Percentiles rank a stretch among this genome's conserved stretches.
Evolutionary conservation across 2,797 vertebrate genomes (phyloP).

Genomic region (Coendou prehensilis): DNA sequence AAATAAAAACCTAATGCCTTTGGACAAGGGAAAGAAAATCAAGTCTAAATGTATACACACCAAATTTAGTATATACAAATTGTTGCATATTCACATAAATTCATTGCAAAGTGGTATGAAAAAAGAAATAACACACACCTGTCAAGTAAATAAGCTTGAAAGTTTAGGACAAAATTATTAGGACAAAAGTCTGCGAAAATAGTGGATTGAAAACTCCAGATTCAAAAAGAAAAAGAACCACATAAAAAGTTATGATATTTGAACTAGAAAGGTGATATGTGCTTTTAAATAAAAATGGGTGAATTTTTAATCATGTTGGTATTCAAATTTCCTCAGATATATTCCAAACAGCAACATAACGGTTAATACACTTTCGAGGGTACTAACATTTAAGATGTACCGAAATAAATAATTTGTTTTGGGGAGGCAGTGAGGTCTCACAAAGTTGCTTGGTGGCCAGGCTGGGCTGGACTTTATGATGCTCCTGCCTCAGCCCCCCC

Average conservation of each 20-base stretch:
- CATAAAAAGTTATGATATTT: not conserved
- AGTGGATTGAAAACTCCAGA: not conserved
- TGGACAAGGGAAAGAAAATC: not conserved
- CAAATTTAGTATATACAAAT: not conserved
- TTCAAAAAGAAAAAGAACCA: not conserved
- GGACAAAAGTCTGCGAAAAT: not conserved
- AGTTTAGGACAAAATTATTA: not conserved
- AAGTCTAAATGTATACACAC: not conserved
- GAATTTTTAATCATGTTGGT: not conserved
- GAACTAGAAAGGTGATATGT: not conserved
- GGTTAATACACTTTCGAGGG: not conserved
- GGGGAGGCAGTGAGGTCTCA: not conserved
- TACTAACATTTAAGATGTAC: not conserved
- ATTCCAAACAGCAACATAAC: not conserved
- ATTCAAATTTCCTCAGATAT: not conserved
- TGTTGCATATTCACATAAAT: not conserved
- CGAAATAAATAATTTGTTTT: not conserved
- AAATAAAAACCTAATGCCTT: not conserved
- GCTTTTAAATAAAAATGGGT: slow-evolving; percentile 13
- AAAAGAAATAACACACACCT: not conserved
- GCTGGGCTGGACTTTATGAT: not conserved
- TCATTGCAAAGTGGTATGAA: not conserved
- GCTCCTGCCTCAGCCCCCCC: not conserved
- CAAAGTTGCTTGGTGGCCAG: not conserved
- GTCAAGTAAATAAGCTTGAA: slow-evolving; percentile 36